Conservation (phyloP, 1,140 invertebrate genomes). For the Euwallacea similis region DNA sequence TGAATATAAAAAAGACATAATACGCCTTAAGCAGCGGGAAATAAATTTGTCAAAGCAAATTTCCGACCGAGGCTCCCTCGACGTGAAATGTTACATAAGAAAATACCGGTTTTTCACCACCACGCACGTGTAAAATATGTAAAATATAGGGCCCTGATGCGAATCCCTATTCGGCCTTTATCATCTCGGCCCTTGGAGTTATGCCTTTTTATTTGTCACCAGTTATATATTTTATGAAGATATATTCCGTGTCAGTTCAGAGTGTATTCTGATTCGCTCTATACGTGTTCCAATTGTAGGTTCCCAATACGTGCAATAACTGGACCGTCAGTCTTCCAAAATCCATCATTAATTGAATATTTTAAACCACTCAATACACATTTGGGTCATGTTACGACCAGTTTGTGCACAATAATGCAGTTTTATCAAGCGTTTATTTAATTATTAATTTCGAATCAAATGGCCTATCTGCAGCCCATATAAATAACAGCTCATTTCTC, state of each 20-base stretch:
- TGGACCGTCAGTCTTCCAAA: no score
- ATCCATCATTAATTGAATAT: no score
- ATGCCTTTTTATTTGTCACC: constrained; percentile 24
- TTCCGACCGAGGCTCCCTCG: constrained; percentile 4
- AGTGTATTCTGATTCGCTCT: no score
- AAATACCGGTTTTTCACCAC: constrained; percentile 22
- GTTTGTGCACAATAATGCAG: no score
- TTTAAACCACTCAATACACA: no score
- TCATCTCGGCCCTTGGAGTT: constrained; percentile 19
- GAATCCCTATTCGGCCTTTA: constrained; percentile 15
- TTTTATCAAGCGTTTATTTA: no score
- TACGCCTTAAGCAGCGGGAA: constrained; percentile 34
- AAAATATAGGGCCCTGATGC: constrained; percentile 7
- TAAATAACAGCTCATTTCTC: constrained; percentile 2
- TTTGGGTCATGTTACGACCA: no score
- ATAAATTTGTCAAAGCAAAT: constrained; percentile 37
- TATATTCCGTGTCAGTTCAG: not conserved
- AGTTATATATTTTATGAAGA: constrained; percentile 11
- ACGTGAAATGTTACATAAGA: constrained; percentile 25
- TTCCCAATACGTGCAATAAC: no score
- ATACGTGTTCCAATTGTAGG: no score
- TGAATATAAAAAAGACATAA: constrained; percentile 38
- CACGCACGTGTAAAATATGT: constrained; percentile 31
- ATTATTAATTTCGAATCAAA: not conserved
- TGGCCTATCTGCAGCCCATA: not conserved